These are phyloP conservation scores for Mongoloraphidia duomilia DNA, from an alignment of 2,888 invertebrate genomes.

Conservation along the genomic window DNA sequence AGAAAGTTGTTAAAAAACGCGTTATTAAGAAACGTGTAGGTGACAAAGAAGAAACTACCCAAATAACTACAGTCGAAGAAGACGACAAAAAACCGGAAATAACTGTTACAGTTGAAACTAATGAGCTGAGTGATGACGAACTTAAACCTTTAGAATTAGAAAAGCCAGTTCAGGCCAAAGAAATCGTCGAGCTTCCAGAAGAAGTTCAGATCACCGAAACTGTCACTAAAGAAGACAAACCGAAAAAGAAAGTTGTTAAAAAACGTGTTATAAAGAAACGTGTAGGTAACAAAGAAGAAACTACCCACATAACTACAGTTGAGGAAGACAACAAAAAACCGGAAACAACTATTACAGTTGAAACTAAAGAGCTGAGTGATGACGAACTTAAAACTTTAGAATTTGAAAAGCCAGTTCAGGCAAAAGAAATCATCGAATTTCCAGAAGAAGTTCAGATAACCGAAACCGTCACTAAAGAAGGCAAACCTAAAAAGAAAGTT, in stretches of 20 bases:
- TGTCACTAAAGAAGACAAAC: constrained; percentile 19
- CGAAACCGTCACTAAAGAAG: constrained; percentile 24
- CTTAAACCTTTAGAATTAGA: too few species aligned
- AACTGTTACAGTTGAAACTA: constrained; percentile 7
- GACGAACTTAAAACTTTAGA: constrained; percentile 11
- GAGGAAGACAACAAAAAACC: constrained; percentile 26
- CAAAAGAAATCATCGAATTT: constrained; percentile 17
- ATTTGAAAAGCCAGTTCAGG: constrained; percentile 3
- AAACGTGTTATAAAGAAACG: constrained; percentile 25
- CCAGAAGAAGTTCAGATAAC: constrained; percentile 24
- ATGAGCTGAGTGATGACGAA: too few species aligned
- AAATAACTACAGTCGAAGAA: constrained; percentile 12
- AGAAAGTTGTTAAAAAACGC: constrained; percentile 19
- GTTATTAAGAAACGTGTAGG: constrained; percentile 21
- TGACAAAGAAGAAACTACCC: constrained; percentile 17
- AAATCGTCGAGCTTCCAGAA: constrained; percentile 13
- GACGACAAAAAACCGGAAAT: constrained; percentile 10
- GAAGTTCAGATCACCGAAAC: constrained; percentile 20
- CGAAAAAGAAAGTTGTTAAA: constrained; percentile 19
- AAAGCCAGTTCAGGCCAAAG: too few species aligned
- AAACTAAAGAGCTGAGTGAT: constrained; percentile 8
- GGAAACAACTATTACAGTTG: constrained; percentile 26
- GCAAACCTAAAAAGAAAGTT: constrained; percentile 20
- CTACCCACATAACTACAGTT: constrained; percentile 25
- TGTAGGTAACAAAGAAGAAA: constrained; percentile 21